A percentile compares a stretch with the other conserved stretches of the same genome.
Evolutionary conservation across 1,140 invertebrate genomes (phyloP).

Genomic region (Hyles euphorbiae): DNA sequence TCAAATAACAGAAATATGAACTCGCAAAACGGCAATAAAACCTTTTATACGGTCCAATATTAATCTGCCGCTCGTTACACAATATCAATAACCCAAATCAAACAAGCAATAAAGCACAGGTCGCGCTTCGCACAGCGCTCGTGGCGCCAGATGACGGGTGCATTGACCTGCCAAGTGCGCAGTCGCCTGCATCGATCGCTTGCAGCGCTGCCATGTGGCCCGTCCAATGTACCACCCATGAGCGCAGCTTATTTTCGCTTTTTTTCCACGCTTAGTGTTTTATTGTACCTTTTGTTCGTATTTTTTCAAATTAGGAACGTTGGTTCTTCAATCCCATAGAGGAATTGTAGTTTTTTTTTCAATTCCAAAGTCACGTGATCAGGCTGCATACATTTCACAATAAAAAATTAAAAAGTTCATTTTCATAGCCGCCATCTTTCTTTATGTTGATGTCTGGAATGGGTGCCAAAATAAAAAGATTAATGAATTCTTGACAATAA

Average conservation of each 20-base stretch:
- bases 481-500: not conserved
- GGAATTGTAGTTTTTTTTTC: too few species aligned
- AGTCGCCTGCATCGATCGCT: constrained; percentile 60
- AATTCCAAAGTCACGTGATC: too few species aligned
- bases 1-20: too few species aligned
- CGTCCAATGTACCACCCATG: not conserved
- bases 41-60: too few species aligned
- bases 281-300: too few species aligned
- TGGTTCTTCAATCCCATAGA: too few species aligned
- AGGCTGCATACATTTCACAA: too few species aligned
- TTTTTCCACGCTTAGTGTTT: constrained; percentile 1
- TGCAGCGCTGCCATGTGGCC: constrained; percentile 5
- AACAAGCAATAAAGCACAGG: constrained; percentile 6
- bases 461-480: too few species aligned
- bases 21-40: not conserved
- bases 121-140: constrained; percentile 17
- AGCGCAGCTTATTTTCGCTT: not conserved
- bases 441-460: too few species aligned
- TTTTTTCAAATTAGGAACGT: too few species aligned
- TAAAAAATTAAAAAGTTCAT: too few species aligned
- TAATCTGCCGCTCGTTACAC: not conserved
- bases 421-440: too few species aligned
- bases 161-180: constrained; percentile 53
- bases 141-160: constrained; percentile 33
- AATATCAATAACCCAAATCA: constrained; percentile 6